Evolutionary conservation across 2,797 vertebrate genomes (phyloP), one percentile per base, ranked within the genome.

Genomic region (Cyclura pinguis): DNA sequence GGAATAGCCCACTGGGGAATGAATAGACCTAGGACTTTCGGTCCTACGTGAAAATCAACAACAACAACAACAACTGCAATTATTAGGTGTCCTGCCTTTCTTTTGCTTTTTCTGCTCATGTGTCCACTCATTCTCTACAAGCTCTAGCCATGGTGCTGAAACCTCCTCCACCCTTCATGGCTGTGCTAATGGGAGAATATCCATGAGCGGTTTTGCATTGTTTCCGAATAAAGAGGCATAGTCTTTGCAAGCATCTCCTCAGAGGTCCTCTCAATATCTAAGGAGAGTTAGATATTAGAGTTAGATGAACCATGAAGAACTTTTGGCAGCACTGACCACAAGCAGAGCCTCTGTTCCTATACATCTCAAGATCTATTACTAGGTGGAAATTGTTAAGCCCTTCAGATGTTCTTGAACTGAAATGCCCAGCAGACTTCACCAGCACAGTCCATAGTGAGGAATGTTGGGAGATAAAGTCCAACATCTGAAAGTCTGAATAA

Each of bases 141-240:
- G 81, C 74, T 64, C 86, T 92, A 85, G 86, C 96, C 95, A 6
- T 91, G 95, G 95, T 96, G 89, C 84, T 90, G 89, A 90, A 90
- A 55, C 52, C 27, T 32, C 78, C 35, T 35, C 18, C 14, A 47
- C 52, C 55, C 55, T 22, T 73, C n/a, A 73, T 80, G 80, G n/a
- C 64, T 81, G 38, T 72, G n/a, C 14, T 29, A 47, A 57, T 59
- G 16, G 24, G 32, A 83, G 27, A 59, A 29, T 32, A 32, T 32
- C 16, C 35, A 59, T 50, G 18, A 38, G 13, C 52, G 76, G 14
- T 57, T 87, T 74, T 64, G 38, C 27, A 76, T 9, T 76, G 42
- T 24, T 32, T 47, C n/a, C 12, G 24, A 35, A 47, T 42, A 87
- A 14, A 35, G 2, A 83, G 6, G 5, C 22, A 14, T 16, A 59